These are phyloP conservation scores for Hydrotaea cyrtoneurina DNA, from an alignment of 2,888 invertebrate genomes.

Conservation along the genomic window DNA sequence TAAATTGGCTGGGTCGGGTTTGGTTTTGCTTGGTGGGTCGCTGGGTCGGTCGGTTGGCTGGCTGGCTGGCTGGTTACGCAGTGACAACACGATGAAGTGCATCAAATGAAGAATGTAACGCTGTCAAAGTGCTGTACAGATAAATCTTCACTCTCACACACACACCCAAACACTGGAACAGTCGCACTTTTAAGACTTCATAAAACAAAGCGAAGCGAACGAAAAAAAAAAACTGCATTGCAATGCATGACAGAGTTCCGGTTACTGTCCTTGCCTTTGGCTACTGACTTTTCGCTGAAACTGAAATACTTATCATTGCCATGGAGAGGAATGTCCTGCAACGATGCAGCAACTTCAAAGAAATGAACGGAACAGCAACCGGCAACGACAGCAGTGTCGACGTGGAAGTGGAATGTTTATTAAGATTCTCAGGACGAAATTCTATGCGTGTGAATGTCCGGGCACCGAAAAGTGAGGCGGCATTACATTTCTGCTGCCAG, in stretches of 20 bases:
- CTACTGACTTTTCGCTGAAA: not conserved
- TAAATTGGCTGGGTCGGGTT: not conserved
- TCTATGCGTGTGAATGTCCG: too few species aligned
- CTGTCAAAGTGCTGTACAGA: conserved; percentile 1
- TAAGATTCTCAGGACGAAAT: too few species aligned
- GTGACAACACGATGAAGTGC: conserved; percentile 44
- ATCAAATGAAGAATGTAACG: conserved; percentile 36
- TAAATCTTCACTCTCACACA: not conserved
- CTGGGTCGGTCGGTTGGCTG: too few species aligned
- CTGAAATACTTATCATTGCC: conserved; percentile 5
- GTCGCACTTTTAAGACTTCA: not conserved
- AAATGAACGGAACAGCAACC: not conserved
- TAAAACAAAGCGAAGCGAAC: not conserved
- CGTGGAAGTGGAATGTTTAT: too few species aligned
- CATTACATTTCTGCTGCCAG: too few species aligned
- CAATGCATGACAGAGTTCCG: not conserved
- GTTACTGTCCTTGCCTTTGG: not conserved
- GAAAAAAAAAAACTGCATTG: not conserved
- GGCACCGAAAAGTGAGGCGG: too few species aligned
- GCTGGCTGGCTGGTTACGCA: conserved; percentile 22
- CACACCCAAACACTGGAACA: not conserved
- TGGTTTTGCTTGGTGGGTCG: not conserved
- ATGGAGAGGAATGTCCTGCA: not conserved
- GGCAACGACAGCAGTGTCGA: not conserved
- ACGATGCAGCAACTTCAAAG: not conserved